Evolutionary conservation across 2,797 vertebrate genomes (phyloP).

Genomic region (Oryzias sinensis): DNA sequence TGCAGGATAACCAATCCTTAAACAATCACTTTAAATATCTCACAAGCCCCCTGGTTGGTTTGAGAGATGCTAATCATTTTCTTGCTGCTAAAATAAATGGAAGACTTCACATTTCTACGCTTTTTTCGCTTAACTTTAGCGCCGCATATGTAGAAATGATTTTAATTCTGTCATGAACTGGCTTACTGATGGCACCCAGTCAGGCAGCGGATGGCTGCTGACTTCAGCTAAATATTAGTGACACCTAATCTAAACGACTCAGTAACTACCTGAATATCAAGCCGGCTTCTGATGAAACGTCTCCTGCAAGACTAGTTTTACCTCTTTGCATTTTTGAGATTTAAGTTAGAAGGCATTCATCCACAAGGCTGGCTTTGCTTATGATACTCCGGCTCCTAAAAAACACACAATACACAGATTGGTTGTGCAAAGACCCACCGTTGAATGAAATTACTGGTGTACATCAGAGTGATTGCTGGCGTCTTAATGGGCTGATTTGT

Average conservation of each 20-base stretch:
- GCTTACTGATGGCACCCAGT: slow-evolving; percentile 67
- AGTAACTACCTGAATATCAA: slow-evolving; percentile 77
- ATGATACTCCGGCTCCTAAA: slow-evolving; percentile 53
- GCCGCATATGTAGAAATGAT: slow-evolving; percentile 38
- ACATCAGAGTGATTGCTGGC: slow-evolving; percentile 47
- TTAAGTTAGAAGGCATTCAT: slow-evolving; percentile 71
- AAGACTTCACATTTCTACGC: slow-evolving; percentile 2
- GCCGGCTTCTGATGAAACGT: slow-evolving; percentile 73
- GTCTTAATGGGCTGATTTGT: slow-evolving; percentile 27
- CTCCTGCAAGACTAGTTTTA: slow-evolving; percentile 73
- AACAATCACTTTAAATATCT: slow-evolving; percentile 53
- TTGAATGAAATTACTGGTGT: slow-evolving; percentile 27
- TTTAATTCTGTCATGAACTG: slow-evolving; percentile 76
- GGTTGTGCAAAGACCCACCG: slow-evolving; percentile 27
- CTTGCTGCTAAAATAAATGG: slow-evolving; percentile 18
- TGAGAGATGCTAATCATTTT: slow-evolving; percentile 31
- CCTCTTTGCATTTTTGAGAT: slow-evolving; percentile 64
- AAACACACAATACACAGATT: slow-evolving; percentile 49
- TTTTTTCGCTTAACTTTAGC: slow-evolving; percentile 25
- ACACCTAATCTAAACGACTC: slow-evolving; percentile 81
- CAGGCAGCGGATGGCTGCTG: slow-evolving; percentile 49
- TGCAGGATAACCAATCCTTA: slow-evolving; percentile 71
- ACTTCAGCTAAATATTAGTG: slow-evolving; percentile 75
- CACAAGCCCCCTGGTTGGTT: slow-evolving; percentile 43
- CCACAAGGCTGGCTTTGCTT: slow-evolving; percentile 75